Evolutionary conservation across 2,113 vertebrate species (phyloP), one percentile per base, ranked within the genome.

Genomic region (Spea multiplicata): DNA sequence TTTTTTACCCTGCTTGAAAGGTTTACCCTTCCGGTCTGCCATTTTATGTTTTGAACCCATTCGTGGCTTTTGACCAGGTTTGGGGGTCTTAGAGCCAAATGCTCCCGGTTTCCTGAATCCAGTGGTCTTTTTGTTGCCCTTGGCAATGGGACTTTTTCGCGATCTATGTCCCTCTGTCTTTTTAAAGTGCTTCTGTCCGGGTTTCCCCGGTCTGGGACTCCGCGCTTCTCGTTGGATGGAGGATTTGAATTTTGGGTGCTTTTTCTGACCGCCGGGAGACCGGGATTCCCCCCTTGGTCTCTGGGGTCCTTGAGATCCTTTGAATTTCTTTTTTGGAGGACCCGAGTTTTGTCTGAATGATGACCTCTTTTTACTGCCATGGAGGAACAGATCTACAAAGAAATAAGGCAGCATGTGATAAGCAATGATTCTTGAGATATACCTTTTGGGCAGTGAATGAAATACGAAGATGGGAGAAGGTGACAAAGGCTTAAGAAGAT

Each of bases 321-420:
- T 78, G 0, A 46, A 66, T 0, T 87, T 94, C 71, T 91, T 93
- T n/a, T n/a, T 74, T 0, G 84, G 84, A 0, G 44, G 83, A 0
- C 75, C 65, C 2, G 84, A 46, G 5, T 75, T 86, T 0, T 74
- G 85, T 7, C 82, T 71, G 4, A 6, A 14, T 5, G 9, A 12
- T 0, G 44, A 72, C 50, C n/a, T n/a, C n/a, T 82, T 89, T 76
- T 90, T 92, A 61, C 81, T 65, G 13, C 13, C 66, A 0, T 71
- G 3, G 0, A 89, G 70, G 45, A 79, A 73, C 0, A 79, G 70
- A 66, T 83, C 71, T 73, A 12, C 12, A 0, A 0, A 0, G 5
- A 48, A n/a, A 10, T 47, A 2, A 59, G 30, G 30, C 30, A 30
- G 30, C 30, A 30, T 30, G 30, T 30, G 30, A 30, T 30, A 30